Evolutionary conservation across 2,888 invertebrate genomes (phyloP), one percentile per base, ranked within the genome.

Genomic region (Mesoligia furuncula): DNA sequence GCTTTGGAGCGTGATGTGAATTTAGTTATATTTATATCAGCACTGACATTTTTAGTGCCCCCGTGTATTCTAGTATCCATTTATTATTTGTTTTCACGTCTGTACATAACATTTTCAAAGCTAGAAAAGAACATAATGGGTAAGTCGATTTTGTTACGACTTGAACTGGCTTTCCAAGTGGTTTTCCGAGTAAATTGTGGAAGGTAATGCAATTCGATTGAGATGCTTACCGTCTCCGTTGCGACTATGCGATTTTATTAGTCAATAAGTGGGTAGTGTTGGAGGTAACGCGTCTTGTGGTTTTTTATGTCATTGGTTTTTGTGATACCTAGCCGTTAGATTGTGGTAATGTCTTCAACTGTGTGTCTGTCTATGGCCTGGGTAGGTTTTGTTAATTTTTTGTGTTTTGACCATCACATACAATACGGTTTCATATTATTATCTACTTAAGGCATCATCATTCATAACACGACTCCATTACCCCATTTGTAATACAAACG

Each of bases 11-110:
- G 66, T 67, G 45, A 79, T 54, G 51, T 61, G 66, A 81, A 67
- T 81, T 79, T 79, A 67, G 81, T 73, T 81, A 74, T 81, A 73
- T 73, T 79, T 79, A 81, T 62, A 57, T 17, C 62, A 31, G 39
- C 15, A 67, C 61, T 67, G 67, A 81, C 39, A 75, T 67, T 68
- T 75, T 81, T 75, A 75, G 62, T 64, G 57, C 4, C 31, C 17
- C 36, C 39, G 54, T 79, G 57, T 42, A 73, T 31, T 20, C 27
- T 51, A 59, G 65, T 9, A 15, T 27, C 51, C 81, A 81, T 73
- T 2, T 57, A 45, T 75, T 75, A 80, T 82, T 68, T 62, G 39
- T 57, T 75, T 42, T 39, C 31, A 48, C 31, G 36, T 61, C 51
- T 54, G n/a, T 24, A 27, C 17, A 15, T 80, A 42, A 5, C 17